phyloP scores from a whole-genome alignment of 2,888 invertebrate genomes.

The Andrena hattorfiana region DNA sequence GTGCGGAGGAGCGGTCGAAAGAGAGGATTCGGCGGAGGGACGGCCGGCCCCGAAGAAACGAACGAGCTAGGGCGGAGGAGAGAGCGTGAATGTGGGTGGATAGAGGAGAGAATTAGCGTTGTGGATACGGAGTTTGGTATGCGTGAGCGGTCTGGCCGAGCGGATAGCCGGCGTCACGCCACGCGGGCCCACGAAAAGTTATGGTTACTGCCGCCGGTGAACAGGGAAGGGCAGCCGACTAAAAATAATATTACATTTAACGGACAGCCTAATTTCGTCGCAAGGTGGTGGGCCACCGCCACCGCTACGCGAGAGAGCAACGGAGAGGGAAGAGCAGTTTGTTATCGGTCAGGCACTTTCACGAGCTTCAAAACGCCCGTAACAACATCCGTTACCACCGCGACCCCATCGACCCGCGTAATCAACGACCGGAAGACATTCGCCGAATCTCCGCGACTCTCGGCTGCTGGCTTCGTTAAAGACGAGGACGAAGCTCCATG shows the following conservation, averaged over 20 bases:
- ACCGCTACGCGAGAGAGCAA: background rate
- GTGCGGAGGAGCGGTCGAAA: conserved; percentile 36
- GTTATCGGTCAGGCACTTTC: conserved; percentile 60
- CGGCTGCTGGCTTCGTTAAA: conserved; percentile 55
- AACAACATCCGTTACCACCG: conserved; percentile 70
- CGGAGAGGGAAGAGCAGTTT: conserved; percentile 45
- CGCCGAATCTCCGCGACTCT: conserved; percentile 73
- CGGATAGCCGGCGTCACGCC: conserved; percentile 82
- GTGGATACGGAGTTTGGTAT: conserved; percentile 76
- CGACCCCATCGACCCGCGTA: conserved; percentile 70
- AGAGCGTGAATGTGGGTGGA: conserved; percentile 64
- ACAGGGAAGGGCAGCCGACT: conserved; percentile 73
- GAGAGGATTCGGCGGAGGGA: conserved; percentile 48
- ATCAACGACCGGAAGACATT: conserved; percentile 81
- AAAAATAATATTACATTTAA: conserved; percentile 83
- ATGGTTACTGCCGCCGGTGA: conserved; percentile 81
- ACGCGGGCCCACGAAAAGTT: conserved; percentile 80
- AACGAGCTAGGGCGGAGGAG: conserved; percentile 46
- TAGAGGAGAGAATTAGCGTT: conserved; percentile 71
- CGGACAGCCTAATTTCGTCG: conserved; percentile 81
- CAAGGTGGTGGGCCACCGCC: conserved; percentile 58
- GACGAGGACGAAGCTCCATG: conserved; percentile 18
- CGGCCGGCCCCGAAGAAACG: conserved; percentile 49
- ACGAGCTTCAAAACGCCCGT: conserved; percentile 60
- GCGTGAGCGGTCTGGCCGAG: conserved; percentile 77